Conservation (phyloP, 2,797 vertebrate genomes). For the Squalus acanthias region DNA sequence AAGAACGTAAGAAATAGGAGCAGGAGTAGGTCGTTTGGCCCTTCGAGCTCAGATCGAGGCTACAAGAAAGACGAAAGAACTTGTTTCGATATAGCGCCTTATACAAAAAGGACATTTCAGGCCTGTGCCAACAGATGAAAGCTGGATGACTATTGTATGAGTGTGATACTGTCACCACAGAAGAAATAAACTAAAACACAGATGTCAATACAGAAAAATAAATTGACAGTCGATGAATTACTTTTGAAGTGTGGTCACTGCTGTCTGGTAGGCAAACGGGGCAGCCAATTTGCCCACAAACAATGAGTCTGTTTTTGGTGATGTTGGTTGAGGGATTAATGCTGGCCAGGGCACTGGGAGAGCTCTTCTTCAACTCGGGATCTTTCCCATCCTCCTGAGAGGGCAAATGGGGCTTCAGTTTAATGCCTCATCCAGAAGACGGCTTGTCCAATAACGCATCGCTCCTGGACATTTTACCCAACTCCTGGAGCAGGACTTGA, state of each 20-base stretch:
- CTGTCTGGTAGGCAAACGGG: not conserved
- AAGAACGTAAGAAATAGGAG: too few relatives aligned
- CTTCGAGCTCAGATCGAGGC: too few relatives aligned
- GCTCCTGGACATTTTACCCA: not conserved
- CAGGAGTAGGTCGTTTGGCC: too few relatives aligned
- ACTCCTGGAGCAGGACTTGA: not conserved
- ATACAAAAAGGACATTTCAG: not conserved
- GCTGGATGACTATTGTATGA: not conserved
- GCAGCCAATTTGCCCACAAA: not conserved
- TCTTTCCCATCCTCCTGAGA: not conserved
- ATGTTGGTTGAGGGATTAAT: not conserved
- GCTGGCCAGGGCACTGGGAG: not conserved
- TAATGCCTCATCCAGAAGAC: not conserved
- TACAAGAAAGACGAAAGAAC: not conserved
- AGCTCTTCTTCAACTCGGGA: not conserved
- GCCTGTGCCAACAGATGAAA: not conserved
- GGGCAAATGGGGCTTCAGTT: not conserved
- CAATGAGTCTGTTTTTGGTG: not conserved
- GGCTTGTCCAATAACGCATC: not conserved
- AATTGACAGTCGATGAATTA: conserved; percentile 43
- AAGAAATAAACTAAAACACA: not conserved
- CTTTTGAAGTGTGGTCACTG: not conserved
- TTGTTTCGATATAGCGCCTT: not conserved
- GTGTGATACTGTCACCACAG: not conserved
- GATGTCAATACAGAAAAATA: conserved; percentile 49